Evolutionary conservation across 2,888 invertebrate species (phyloP).

Genomic region (Philereme vetulata): DNA sequence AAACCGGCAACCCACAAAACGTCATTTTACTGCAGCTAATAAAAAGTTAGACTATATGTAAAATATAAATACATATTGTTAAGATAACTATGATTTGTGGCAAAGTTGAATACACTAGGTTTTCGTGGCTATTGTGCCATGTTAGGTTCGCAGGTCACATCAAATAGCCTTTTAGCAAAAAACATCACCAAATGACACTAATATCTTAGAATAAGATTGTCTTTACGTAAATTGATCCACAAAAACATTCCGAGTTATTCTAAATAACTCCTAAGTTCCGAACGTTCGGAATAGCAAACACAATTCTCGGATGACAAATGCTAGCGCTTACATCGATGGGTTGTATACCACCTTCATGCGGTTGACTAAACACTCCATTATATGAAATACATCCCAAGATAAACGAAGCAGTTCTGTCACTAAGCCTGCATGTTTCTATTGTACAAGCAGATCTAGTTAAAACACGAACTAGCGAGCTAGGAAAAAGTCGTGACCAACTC

Average conservation of each 20-base stretch:
- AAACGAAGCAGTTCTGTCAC: conserved; percentile 22
- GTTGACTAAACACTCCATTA: conserved; percentile 9
- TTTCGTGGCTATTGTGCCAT: conserved; percentile 20
- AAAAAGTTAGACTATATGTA: no score
- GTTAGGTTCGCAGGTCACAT: conserved; percentile 30
- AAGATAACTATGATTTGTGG: conserved; percentile 16
- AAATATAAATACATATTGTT: conserved; percentile 29
- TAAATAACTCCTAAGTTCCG: no score
- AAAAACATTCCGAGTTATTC: no score
- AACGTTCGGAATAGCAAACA: no score
- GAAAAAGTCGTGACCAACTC: conserved; percentile 79
- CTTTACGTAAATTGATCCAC: no score
- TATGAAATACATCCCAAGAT: conserved; percentile 3
- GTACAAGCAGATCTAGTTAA: conserved; percentile 50
- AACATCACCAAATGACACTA: no score
- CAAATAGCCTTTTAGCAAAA: not conserved
- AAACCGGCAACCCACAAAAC: no score
- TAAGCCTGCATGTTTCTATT: conserved; percentile 23
- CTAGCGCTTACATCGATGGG: no score
- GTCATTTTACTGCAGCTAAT: no score
- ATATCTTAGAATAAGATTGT: no score
- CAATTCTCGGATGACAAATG: no score
- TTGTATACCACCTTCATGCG: not conserved
- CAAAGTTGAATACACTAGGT: conserved; percentile 28
- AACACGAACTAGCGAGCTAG: conserved; percentile 71